Base-by-base conservation (phyloP, 2,797 vertebrate species). In the Myioborus melanocephalus region DNA sequence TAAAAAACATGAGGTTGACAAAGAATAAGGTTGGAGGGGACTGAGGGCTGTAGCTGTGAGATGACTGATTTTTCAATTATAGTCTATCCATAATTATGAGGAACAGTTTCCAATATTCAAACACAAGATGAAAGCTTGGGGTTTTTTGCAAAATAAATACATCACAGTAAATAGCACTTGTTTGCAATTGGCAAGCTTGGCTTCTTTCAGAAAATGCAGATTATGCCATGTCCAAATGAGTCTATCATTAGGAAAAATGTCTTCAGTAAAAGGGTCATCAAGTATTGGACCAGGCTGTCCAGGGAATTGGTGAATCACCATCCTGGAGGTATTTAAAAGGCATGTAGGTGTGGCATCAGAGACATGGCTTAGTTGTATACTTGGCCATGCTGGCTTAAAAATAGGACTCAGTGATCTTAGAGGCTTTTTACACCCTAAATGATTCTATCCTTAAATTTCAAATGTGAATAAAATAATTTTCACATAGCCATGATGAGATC, bases 401-500 rank as follows among this genome's bases (percentile, higher is more conserved):
- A 8, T 10, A n/a, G 32, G 49, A 56, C 23, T 43, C 55, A 27
- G 22, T 3, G 3, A 55, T 47, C 34, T 60, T 5, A 43, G 22
- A 55, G 32, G 15, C 23, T 52, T 69, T 17, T 76, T 55, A 32
- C 16, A 75, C 23, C 4, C 35, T 49, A 61, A 61, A 75, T 4
- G 1, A 61, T n/a, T 75, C 32, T n/a, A 55, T 8, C 27, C 49
- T 43, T 27, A 56, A 84, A 89, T n/a, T 41, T 41, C 18, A 56
- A 44, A 39, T 52, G 27, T 57, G 34, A 84, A 64, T 43, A 66
- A 81, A 71, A 71, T 32, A 0, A 52, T 32, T 50, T 78, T 70
- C 0, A 0, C 4, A 3, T 39, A 66, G 5, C 19, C 15, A 12
- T 35, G 22, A 77, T 7, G 6, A 83, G 34, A 43, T 22, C 14